Evolutionary conservation across 2,797 vertebrate species (phyloP).

Genomic region (Eupleurogrammus muticus): DNA sequence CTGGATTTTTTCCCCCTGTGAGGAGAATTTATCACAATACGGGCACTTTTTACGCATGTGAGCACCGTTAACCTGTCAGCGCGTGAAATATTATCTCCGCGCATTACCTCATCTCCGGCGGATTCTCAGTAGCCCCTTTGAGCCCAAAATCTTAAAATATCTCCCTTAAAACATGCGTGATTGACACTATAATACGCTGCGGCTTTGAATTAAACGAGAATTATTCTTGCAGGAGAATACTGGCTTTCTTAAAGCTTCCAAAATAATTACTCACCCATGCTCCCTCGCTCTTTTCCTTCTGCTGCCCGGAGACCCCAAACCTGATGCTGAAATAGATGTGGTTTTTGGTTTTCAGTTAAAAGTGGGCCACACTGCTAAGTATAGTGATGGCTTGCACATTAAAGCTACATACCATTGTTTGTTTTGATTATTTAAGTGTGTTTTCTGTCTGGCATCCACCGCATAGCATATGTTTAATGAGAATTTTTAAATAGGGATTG

Average conservation of each 20-base stretch:
- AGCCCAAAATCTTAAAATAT: constrained; percentile 47
- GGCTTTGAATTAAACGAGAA: constrained; percentile 60
- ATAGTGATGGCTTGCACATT: constrained; percentile 77
- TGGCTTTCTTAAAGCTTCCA: constrained; percentile 62
- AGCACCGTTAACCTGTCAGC: constrained; percentile 64
- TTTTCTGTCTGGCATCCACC: constrained; percentile 59
- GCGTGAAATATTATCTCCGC: constrained; percentile 42
- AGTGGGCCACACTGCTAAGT: constrained; percentile 74
- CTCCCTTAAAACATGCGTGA: constrained; percentile 36
- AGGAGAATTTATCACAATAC: constrained; percentile 22
- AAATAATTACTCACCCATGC: constrained; percentile 72
- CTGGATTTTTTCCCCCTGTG: constrained; percentile 20
- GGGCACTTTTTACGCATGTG: constrained; percentile 45
- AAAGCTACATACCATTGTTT: constrained; percentile 76
- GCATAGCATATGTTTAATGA: constrained; percentile 23
- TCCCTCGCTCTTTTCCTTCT: constrained; percentile 48
- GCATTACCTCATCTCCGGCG: constrained; percentile 57
- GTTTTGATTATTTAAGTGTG: constrained; percentile 73
- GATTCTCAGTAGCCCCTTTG: constrained; percentile 27
- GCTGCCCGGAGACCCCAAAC: constrained; percentile 81
- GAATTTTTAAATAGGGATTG: constrained; percentile 35
- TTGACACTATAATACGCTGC: constrained; percentile 54
- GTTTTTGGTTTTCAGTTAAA: constrained; percentile 78
- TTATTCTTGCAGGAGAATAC: constrained; percentile 51
- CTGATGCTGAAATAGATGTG: constrained; percentile 83